Evolutionary conservation across 1,140 invertebrate genomes (phyloP), one percentile per base, ranked within the genome.

Genomic region (Cardiocondyla obscurior): DNA sequence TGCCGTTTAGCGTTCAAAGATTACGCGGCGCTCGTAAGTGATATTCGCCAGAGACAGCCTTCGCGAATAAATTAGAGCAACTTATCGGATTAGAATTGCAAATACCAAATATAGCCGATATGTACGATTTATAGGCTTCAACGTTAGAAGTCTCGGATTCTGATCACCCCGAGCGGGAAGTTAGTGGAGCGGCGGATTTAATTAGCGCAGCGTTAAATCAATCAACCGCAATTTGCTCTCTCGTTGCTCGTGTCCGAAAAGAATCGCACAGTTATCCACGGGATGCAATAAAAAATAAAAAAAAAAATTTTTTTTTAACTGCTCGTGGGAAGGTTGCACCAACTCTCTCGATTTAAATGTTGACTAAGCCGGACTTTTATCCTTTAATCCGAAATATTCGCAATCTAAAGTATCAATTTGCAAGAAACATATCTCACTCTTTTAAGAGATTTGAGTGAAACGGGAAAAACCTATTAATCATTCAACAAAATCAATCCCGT

Each of bases 231-330:
- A 53, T 6, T 4, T 22, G 19, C n/a, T 39, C 22, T 39, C 22
- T 53, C 49, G n/a, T 69, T 51, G n/a, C 28, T 76, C 19, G 8
- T 14, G 7, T 64, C 19, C 42, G 8, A 67, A 77, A 77, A 77
- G 19, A 51, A 25, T 4, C 25, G 57, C 44, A 65, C 19, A 22
- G 12, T 77, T 77, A 67, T 77, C 44, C 44, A 16, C 44, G 28
- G 46, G 12, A 74, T 46, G 46, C 33, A 53, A 65, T 16, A 67
- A 33, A 33, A 39, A n/a, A n/a, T n/a, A n/a, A n/a, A n/a, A n/a
- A n/a, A n/a, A n/a, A n/a, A n/a, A n/a, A n/a, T n/a, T n/a, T n/a
- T n/a, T n/a, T n/a, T n/a, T n/a, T n/a, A n/a, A n/a, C n/a, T n/a
- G n/a, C n/a, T 22, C 16, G 14, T 5, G 46, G 33, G 16, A 19